A percentile compares a stretch with the other conserved stretches of the same genome.
Conservation (phyloP, 2,888 invertebrate species). For the Fragum sueziense region DNA sequence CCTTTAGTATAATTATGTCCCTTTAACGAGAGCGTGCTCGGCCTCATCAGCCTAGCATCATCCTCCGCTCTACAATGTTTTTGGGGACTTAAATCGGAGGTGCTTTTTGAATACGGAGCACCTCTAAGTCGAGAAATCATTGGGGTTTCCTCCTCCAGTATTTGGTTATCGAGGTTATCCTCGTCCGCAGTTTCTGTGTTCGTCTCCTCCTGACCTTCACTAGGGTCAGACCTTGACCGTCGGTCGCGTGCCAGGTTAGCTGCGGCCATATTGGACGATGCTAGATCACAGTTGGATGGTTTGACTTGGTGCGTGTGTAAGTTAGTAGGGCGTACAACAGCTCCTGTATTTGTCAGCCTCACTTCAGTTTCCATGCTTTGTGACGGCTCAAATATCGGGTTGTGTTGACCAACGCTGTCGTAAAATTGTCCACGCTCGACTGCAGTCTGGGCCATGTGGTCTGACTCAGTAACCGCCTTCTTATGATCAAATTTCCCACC, state of each 20-base stretch:
- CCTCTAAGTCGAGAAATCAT: conserved; percentile 55
- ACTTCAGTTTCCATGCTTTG: conserved; percentile 73
- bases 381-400: conserved; percentile 57
- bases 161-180: neutral
- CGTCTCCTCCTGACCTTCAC: neutral
- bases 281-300: conserved; percentile 21
- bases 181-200: neutral
- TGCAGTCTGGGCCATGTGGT: conserved; percentile 1
- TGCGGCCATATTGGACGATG: neutral
- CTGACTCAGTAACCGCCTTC: conserved; percentile 37
- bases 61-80: conserved; percentile 56
- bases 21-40: conserved; percentile 72
- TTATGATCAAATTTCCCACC: conserved; percentile 52
- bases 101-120: conserved; percentile 70
- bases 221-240: neutral
- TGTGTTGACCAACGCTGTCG: conserved; percentile 55
- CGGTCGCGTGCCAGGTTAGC: conserved; percentile 27
- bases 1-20: conserved; percentile 69
- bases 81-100: conserved; percentile 69
- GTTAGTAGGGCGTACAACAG: conserved; percentile 64
- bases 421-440: conserved; percentile 48
- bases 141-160: conserved; percentile 26
- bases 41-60: conserved; percentile 58
- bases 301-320: conserved; percentile 48
- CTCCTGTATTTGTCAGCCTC: conserved; percentile 69